These are phyloP conservation scores for Bombus waltoni DNA, from an alignment of 1,140 invertebrate species.

Conservation along the genomic window DNA sequence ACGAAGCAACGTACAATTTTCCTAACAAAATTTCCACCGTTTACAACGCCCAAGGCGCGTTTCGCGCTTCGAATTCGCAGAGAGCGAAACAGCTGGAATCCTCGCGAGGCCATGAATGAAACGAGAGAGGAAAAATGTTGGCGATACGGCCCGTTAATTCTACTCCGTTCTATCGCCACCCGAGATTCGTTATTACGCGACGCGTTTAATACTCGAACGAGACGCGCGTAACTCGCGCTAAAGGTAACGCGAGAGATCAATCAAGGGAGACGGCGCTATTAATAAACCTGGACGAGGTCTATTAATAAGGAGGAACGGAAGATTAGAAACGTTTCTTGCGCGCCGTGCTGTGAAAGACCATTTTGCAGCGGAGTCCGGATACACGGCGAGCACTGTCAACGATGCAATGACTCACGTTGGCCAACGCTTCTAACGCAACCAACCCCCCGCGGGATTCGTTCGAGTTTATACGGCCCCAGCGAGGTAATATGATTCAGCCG, in stretches of 20 bases:
- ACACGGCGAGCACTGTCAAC: slow-evolving; percentile 57
- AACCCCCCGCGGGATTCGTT: slow-evolving; percentile 19
- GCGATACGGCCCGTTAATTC: background rate
- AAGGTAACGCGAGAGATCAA: slow-evolving; percentile 38
- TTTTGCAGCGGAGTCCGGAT: slow-evolving; percentile 6
- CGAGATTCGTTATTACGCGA: slow-evolving; percentile 4
- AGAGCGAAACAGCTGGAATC: background rate
- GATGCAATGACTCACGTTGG: slow-evolving; percentile 59
- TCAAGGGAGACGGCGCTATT: slow-evolving; percentile 32
- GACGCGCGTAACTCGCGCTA: slow-evolving; percentile 1
- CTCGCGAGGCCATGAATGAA: background rate
- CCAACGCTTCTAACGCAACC: slow-evolving; percentile 1
- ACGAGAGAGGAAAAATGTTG: background rate
- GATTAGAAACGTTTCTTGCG: slow-evolving; percentile 29
- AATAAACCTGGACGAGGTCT: slow-evolving; percentile 37
- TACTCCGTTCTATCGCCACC: background rate
- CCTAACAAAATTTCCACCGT: no score
- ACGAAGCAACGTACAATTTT: background rate
- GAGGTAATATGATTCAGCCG: slow-evolving; percentile 56
- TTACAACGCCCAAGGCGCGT: background rate
- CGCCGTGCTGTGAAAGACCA: slow-evolving; percentile 22
- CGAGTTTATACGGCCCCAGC: slow-evolving; percentile 25
- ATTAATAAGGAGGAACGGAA: slow-evolving; percentile 46
- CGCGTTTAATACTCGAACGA: background rate
- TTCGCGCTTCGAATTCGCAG: background rate